Percentiles rank a stretch among this genome's conserved stretches.
Conservation (phyloP, 2,113 vertebrate genomes). For the Chauna torquata region DNA sequence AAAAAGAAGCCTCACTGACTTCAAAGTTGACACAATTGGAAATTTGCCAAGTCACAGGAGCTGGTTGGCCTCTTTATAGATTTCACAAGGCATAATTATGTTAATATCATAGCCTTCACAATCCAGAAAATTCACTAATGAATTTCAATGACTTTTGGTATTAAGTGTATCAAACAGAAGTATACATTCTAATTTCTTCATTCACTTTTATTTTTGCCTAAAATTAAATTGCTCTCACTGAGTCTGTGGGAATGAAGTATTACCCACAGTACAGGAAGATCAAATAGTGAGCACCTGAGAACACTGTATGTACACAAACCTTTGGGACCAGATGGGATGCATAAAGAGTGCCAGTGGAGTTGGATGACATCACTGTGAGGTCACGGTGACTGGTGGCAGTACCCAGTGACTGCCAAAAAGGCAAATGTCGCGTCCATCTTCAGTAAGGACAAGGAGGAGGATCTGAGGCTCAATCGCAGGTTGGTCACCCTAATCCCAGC, state of each 20-base stretch:
- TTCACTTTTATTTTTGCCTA: background rate
- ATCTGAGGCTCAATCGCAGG: background rate
- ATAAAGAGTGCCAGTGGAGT: background rate
- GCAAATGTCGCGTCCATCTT: background rate
- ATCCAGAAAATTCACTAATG: background rate
- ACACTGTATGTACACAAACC: background rate
- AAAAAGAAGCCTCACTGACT: background rate
- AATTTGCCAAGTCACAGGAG: background rate
- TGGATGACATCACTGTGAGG: background rate
- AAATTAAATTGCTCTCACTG: background rate
- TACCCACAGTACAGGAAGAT: background rate
- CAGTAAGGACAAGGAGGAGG: background rate
- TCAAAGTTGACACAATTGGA: conserved; percentile 16
- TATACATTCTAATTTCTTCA: background rate
- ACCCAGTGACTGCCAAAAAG: background rate
- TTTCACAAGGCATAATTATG: background rate
- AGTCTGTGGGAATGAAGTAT: background rate
- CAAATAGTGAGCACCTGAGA: background rate
- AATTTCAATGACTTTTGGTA: background rate
- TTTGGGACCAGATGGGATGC: background rate
- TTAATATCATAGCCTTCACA: background rate
- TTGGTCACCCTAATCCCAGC: background rate
- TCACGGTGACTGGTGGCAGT: background rate
- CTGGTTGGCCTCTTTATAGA: background rate
- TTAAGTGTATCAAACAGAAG: background rate